phyloP scores from a whole-genome alignment of 2,113 vertebrate genomes.

The Nesogale talazaci region DNA sequence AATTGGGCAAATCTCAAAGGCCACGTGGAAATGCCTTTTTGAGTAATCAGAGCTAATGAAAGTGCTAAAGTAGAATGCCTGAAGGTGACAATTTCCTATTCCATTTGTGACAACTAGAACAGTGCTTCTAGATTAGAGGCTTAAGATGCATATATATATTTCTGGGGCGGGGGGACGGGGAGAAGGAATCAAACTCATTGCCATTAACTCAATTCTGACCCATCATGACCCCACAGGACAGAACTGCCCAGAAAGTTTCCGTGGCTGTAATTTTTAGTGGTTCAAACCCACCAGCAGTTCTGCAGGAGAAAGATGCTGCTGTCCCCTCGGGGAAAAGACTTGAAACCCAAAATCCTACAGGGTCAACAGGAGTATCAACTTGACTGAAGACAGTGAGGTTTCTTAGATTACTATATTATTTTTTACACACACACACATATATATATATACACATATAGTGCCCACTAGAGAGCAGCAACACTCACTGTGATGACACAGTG shows the following conservation, averaged over 20 bases:
- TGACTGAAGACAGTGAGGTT: no score
- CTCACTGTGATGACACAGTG: no score
- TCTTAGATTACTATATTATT: no score
- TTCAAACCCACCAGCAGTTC: no score
- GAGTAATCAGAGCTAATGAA: slow-evolving; percentile 16
- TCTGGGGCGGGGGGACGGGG: neutral
- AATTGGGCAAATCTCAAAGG: neutral
- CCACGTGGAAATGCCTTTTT: neutral
- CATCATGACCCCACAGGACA: neutral
- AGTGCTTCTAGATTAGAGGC: slow-evolving; percentile 65
- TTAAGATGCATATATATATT: slow-evolving; percentile 42
- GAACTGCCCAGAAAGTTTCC: neutral
- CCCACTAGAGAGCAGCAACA: no score
- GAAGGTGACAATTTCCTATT: slow-evolving; percentile 39
- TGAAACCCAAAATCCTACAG: no score
- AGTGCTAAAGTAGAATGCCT: slow-evolving; percentile 9
- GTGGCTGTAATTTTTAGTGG: neutral
- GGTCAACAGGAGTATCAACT: no score
- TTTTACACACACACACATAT: no score
- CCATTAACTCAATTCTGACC: neutral
- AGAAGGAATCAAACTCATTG: neutral
- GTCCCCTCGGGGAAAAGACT: no score
- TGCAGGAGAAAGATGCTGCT: no score
- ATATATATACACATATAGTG: no score
- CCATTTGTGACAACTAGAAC: slow-evolving; percentile 28